phyloP scores from a whole-genome alignment of 2,113 vertebrate species.

The Panthera leo region DNA sequence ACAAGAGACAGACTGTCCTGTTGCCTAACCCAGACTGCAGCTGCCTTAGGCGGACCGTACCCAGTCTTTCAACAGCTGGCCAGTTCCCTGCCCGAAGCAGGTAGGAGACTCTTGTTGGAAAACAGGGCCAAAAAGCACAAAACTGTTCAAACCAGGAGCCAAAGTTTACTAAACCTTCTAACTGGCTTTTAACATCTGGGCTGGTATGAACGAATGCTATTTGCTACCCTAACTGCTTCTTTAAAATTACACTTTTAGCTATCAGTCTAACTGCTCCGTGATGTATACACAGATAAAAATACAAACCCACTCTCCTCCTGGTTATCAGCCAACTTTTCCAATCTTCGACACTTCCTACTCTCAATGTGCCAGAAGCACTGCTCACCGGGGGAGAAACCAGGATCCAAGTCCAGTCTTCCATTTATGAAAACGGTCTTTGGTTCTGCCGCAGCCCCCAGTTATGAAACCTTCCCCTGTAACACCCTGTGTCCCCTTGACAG shows the following conservation, averaged over 20 bases:
- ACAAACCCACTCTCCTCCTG: not conserved
- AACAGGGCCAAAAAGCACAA: not conserved
- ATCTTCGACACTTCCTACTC: not conserved
- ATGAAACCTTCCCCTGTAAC: not conserved
- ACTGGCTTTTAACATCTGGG: not conserved
- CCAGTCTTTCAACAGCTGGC: not conserved
- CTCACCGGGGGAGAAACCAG: slow-evolving; percentile 2
- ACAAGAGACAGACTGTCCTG: slow-evolving; percentile 47
- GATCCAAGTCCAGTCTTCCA: slow-evolving; percentile 52
- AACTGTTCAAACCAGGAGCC: not conserved
- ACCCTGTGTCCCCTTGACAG: rapidly evolving
- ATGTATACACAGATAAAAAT: not conserved
- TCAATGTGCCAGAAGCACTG: slow-evolving; percentile 50
- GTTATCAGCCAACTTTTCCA: not conserved
- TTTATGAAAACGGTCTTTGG: not conserved
- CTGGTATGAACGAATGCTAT: not conserved
- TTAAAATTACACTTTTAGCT: not conserved
- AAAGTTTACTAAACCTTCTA: not conserved
- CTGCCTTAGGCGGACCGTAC: not conserved
- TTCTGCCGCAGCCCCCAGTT: not conserved
- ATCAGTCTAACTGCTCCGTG: not conserved
- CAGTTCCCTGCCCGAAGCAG: not conserved
- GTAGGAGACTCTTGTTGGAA: not conserved
- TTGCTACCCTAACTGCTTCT: not conserved
- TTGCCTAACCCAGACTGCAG: not conserved